These are phyloP conservation scores for Lithophane socia DNA, from an alignment of 2,888 invertebrate species.

Conservation along the genomic window DNA sequence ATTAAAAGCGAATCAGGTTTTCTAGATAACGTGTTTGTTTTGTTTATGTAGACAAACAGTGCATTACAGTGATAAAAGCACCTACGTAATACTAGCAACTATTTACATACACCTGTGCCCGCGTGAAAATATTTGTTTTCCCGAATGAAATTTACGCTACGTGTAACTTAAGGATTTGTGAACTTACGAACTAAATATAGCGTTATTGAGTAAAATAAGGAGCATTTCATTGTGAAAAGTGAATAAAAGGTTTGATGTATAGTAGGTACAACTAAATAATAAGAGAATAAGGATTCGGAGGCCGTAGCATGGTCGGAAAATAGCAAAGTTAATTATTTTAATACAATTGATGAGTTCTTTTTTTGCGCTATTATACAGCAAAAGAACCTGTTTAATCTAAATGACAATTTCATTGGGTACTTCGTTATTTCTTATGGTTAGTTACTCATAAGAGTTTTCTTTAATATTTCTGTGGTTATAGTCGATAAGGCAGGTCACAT, in stretches of 20 bases:
- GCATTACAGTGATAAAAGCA: conserved; percentile 43
- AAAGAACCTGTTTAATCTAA: neutral
- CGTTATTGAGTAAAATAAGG: neutral
- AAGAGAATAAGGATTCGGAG: neutral
- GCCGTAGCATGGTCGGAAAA: conserved; percentile 3
- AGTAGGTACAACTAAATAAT: neutral
- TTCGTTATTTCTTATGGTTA: neutral
- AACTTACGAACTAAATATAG: conserved; percentile 9
- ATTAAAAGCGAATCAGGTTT: conserved; percentile 41
- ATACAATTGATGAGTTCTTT: neutral
- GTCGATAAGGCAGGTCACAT: neutral
- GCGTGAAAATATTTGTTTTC: neutral
- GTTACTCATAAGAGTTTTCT: neutral
- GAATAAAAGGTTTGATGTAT: neutral
- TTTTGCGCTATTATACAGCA: neutral
- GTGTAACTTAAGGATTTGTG: neutral
- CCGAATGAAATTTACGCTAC: neutral
- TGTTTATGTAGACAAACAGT: conserved; percentile 32
- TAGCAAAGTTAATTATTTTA: conserved; percentile 1
- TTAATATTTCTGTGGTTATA: no score
- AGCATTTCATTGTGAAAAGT: conserved; percentile 3
- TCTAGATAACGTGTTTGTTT: conserved; percentile 31
- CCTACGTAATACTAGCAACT: neutral
- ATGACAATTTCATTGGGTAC: neutral
- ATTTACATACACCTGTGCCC: neutral